These are phyloP conservation scores for Halcyon chelicuti DNA, from an alignment of 2,797 vertebrate genomes.

Conservation along the genomic window DNA sequence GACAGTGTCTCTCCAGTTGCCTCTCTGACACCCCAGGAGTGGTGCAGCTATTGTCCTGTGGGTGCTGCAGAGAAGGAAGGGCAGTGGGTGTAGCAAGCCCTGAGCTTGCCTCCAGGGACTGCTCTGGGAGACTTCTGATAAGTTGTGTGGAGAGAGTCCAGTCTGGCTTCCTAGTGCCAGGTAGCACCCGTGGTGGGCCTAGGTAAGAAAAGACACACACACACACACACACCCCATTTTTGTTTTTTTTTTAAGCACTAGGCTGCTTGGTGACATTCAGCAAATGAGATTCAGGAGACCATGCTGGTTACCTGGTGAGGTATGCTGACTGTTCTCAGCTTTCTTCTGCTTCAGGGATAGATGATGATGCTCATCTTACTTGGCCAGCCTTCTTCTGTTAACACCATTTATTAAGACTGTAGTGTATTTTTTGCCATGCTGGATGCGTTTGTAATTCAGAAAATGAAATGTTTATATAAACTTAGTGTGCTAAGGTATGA, in stretches of 20 bases:
- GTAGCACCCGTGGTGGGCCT: fast-evolving
- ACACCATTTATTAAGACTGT: neutral
- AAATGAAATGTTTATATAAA: neutral
- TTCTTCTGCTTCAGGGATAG: neutral
- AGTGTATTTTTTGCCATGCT: neutral
- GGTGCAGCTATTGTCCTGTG: fast-evolving
- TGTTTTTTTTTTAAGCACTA: neutral
- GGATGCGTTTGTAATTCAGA: neutral
- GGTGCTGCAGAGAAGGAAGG: neutral
- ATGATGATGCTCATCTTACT: neutral
- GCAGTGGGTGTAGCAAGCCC: fast-evolving
- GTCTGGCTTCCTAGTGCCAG: neutral
- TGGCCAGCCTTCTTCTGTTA: neutral
- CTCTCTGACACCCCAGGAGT: neutral
- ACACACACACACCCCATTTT: neutral
- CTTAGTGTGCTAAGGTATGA: neutral
- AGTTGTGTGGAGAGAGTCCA: neutral
- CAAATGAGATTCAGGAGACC: neutral
- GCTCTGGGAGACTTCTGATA: neutral
- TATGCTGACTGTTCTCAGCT: neutral
- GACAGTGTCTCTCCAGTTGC: neutral
- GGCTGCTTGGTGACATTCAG: neutral
- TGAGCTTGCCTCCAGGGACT: fast-evolving
- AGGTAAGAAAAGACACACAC: neutral
- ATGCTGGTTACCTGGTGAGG: neutral